phyloP scores from a whole-genome alignment of 1,140 invertebrate genomes.

The Nebria ingens region DNA sequence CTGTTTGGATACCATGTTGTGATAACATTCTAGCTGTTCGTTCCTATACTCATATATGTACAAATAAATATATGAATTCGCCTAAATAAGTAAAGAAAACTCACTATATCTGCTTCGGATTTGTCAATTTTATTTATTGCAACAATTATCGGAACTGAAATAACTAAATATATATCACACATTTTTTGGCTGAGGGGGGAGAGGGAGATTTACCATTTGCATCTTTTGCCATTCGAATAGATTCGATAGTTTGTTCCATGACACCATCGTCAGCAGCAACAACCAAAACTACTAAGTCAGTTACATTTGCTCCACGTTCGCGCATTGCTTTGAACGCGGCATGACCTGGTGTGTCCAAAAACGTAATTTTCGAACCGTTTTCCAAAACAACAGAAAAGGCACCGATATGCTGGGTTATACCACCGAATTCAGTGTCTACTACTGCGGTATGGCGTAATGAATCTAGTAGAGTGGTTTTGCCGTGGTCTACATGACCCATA shows the following conservation, averaged over 20 bases:
- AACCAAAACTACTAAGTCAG: slow-evolving; percentile 93
- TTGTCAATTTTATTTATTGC: slow-evolving; percentile 99
- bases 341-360: slow-evolving; percentile 99
- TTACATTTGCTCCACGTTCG: slow-evolving; percentile 78
- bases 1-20: slow-evolving; percentile 69
- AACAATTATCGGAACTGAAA: slow-evolving; percentile 84
- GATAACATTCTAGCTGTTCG: slow-evolving; percentile 62
- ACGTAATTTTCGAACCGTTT: slow-evolving; percentile 74
- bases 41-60: slow-evolving; percentile 42
- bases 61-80: neutral
- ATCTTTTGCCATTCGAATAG: slow-evolving; percentile 62
- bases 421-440: slow-evolving; percentile 91
- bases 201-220: slow-evolving; percentile 46
- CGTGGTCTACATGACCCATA: slow-evolving; percentile 99
- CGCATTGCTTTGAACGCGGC: slow-evolving; percentile 92
- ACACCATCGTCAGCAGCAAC: slow-evolving; percentile 98
- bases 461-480: slow-evolving; percentile 96
- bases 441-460: slow-evolving; percentile 75
- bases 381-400: slow-evolving; percentile 80
- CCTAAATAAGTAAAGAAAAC: slow-evolving; percentile 33
- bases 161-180: slow-evolving; percentile 10
- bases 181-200: no score
- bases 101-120: slow-evolving; percentile 72
- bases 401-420: slow-evolving; percentile 99
- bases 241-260: slow-evolving; percentile 92